Evolutionary conservation across 2,113 vertebrate species (phyloP), one percentile per base, ranked within the genome.

Genomic region (Seriola aureovittata): DNA sequence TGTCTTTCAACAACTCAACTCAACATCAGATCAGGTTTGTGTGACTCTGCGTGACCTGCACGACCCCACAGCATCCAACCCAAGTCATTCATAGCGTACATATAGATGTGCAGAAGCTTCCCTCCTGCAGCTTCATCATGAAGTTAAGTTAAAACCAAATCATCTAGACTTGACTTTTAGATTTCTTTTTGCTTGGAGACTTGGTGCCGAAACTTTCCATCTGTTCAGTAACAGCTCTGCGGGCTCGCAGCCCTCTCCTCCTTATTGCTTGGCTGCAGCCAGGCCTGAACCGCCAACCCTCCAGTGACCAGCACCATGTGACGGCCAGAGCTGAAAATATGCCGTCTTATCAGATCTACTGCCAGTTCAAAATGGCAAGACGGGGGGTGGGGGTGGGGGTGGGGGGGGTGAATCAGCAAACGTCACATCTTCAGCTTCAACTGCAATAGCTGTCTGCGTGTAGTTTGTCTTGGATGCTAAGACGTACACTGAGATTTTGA

Each of bases 381-480:
- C 1, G 1, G 40, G 40, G 23, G 60, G 25, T 1, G 25, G 25
- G 25, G 25, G 25, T 25, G 25, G 25, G 25, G 25, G 25, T 25
- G 29, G 29, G 29, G 29, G 29, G 29, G 29, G 29, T 2, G 29
- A 29, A 29, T 29, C 55, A 25, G 29, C 3, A 60, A n/a, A 9
- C 0, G 16, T 46, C 25, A 7, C 6, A 59, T 29, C 34, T 34
- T 21, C 38, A 42, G 32, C 46, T 72, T 67, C 12, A 44, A 42
- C 29, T 6, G 21, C 3, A 48, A 8, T 9, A 40, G 38, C 78
- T 40, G 29, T 44, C 44, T 48, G 52, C 63, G 14, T 66, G 36
- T 29, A 81, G 70, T 84, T 82, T 75, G 42, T 29, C 50, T 75
- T 62, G 69, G 69, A 71, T 3, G 19, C 42, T 66, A 19, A 48